A percentile compares a stretch with the other conserved stretches of the same genome.
Evolutionary conservation across 1,140 invertebrate species (phyloP).

Genomic region (Meloidogyne chitwoodi): DNA sequence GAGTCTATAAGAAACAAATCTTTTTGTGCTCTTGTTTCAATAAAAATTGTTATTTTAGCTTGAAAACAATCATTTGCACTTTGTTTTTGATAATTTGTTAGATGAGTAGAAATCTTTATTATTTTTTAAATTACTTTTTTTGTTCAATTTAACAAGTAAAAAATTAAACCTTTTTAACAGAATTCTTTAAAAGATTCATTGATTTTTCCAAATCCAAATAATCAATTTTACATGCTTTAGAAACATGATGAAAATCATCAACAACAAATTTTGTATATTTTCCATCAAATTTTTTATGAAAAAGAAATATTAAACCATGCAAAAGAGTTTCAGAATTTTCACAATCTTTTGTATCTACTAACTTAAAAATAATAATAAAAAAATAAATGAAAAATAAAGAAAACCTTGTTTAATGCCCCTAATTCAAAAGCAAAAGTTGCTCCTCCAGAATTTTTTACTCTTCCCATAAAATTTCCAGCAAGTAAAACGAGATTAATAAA

Average conservation of each 20-base stretch:
- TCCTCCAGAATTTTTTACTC: slow-evolving; percentile 37
- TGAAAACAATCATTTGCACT: slow-evolving; percentile 25
- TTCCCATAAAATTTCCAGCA: slow-evolving; percentile 42
- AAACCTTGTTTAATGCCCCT: slow-evolving; percentile 32
- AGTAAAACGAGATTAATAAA: slow-evolving; percentile 38
- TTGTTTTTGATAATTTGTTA: slow-evolving; percentile 37
- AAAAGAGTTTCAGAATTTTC: slow-evolving; percentile 38
- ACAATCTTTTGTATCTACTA: slow-evolving; percentile 38
- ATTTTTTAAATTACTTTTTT: no score
- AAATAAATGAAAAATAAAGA: not conserved
- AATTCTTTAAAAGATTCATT: slow-evolving; percentile 25
- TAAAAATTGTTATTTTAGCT: slow-evolving; percentile 36
- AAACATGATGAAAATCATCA: slow-evolving; percentile 39
- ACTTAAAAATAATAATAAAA: slow-evolving; percentile 29
- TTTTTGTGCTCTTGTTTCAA: slow-evolving; percentile 23
- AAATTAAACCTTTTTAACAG: slow-evolving; percentile 22
- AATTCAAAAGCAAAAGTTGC: slow-evolving; percentile 36
- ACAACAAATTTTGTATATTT: slow-evolving; percentile 28
- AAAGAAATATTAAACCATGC: slow-evolving; percentile 27
- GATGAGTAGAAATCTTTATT: slow-evolving; percentile 29
- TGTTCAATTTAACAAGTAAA: not conserved
- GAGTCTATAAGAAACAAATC: slow-evolving; percentile 35
- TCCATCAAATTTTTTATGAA: slow-evolving; percentile 34
- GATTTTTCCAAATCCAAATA: slow-evolving; percentile 17
- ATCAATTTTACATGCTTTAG: slow-evolving; percentile 28